Evolutionary conservation across 2,888 invertebrate species (phyloP).

Genomic region (Oscheius onirici): DNA sequence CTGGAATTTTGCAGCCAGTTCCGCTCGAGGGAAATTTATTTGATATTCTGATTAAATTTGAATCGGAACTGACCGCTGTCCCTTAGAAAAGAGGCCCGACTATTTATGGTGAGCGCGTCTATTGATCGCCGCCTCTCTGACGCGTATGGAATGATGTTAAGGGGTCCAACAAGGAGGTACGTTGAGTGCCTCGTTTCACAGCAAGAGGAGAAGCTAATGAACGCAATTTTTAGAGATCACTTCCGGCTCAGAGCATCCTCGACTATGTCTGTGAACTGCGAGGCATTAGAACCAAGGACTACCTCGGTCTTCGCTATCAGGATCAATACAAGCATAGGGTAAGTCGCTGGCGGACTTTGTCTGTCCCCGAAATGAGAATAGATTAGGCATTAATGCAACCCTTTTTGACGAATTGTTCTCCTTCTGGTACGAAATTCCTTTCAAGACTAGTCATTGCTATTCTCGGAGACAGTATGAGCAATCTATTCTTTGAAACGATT

Average conservation of each 20-base stretch:
- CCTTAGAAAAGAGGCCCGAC: not conserved
- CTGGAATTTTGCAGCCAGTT: too few relatives aligned
- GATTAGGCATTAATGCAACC: too few relatives aligned
- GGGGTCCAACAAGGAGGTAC: not conserved
- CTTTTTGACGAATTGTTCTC: not conserved
- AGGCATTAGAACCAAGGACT: constrained; percentile 90
- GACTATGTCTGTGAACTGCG: constrained; percentile 90
- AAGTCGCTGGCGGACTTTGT: too few relatives aligned
- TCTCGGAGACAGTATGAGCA: too few relatives aligned
- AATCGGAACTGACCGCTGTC: too few relatives aligned
- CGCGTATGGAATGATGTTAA: constrained; percentile 18
- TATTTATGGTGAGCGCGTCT: not conserved
- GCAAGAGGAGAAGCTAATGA: not conserved
- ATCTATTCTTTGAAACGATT: too few relatives aligned
- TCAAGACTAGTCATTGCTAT: too few relatives aligned
- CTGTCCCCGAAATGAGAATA: not conserved
- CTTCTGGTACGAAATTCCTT: not conserved
- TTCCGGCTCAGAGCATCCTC: constrained; percentile 83
- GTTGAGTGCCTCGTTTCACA: not conserved
- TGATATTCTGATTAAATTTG: too few relatives aligned
- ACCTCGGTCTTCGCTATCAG: constrained; percentile 91
- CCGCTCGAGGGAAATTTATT: too few relatives aligned
- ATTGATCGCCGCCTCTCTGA: not conserved
- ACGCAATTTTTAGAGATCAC: constrained; percentile 72
- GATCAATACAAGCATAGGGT: constrained; percentile 89